A percentile compares a stretch with the other conserved stretches of the same genome.
These are phyloP conservation scores for Tamandua tetradactyla DNA, from an alignment of 2,797 vertebrate species.

Conservation along the genomic window DNA sequence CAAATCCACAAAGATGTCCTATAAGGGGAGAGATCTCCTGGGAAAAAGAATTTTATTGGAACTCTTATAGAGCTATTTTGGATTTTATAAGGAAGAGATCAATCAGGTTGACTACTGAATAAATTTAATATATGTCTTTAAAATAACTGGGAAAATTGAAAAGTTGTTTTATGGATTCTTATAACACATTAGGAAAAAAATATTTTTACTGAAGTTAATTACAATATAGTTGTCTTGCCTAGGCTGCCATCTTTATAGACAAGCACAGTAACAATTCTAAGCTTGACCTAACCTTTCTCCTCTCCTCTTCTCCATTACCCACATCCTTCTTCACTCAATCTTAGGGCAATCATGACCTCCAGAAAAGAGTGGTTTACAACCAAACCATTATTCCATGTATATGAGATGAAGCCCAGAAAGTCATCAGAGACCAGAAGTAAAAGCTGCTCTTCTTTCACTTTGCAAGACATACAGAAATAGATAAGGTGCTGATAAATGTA, in stretches of 20 bases:
- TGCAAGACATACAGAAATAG: slow-evolving; percentile 18
- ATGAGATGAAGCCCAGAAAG: slow-evolving; percentile 10
- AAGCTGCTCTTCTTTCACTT: neutral
- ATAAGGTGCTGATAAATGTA: neutral
- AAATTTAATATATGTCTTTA: neutral
- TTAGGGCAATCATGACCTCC: neutral
- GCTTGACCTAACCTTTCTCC: neutral
- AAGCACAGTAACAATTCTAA: neutral
- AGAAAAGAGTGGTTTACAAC: neutral
- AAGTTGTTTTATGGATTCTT: neutral
- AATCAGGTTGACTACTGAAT: slow-evolving; percentile 3
- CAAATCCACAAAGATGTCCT: neutral
- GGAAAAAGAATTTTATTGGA: neutral
- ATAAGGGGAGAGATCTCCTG: neutral
- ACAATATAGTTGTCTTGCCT: too few species aligned
- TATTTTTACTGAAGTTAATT: neutral
- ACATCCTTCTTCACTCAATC: neutral
- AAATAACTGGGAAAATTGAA: neutral
- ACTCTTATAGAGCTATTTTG: neutral
- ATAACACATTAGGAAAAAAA: neutral
- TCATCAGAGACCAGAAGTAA: neutral
- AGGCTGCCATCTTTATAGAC: neutral
- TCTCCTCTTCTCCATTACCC: neutral
- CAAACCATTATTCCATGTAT: neutral
- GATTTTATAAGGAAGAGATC: neutral